phyloP scores from a whole-genome alignment of 2,888 invertebrate species.

The Dorcus hopei region DNA sequence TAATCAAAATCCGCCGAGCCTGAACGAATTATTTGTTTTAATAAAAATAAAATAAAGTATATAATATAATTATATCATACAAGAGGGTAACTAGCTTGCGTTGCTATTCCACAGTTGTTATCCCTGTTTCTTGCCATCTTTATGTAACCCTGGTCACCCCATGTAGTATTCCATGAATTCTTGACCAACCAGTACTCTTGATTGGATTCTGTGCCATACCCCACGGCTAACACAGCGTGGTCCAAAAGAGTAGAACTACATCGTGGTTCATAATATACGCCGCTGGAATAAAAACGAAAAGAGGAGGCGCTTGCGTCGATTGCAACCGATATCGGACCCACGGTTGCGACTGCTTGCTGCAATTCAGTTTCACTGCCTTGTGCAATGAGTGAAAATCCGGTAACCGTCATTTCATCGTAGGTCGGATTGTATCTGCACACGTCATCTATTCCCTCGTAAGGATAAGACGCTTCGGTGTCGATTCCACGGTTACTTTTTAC shows the following conservation, averaged over 20 bases:
- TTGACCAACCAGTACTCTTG: constrained; percentile 54
- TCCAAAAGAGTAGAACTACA: constrained; percentile 59
- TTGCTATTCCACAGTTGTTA: constrained; percentile 52
- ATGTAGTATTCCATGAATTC: constrained; percentile 51
- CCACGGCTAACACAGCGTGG: constrained; percentile 54
- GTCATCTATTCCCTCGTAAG: constrained; percentile 37
- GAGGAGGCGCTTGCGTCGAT: constrained; percentile 76
- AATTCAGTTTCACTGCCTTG: constrained; percentile 67
- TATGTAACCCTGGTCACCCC: constrained; percentile 52
- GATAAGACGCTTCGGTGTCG: constrained; percentile 40
- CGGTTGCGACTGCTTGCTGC: constrained; percentile 70
- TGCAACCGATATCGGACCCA: constrained; percentile 80
- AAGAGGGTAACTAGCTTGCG: constrained; percentile 47
- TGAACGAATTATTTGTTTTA: too few species aligned
- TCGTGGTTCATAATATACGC: constrained; percentile 71
- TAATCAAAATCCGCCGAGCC: too few species aligned
- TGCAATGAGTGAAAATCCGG: constrained; percentile 68
- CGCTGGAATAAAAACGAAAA: constrained; percentile 77
- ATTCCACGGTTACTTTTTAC: constrained; percentile 34
- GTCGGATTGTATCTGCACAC: constrained; percentile 54
- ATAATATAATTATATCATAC: constrained; percentile 2
- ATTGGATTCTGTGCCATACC: constrained; percentile 49
- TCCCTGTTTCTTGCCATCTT: constrained; percentile 47
- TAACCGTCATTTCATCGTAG: constrained; percentile 69
- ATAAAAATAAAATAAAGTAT: neutral